A percentile compares a stretch with the other conserved stretches of the same genome.
These are phyloP conservation scores for Brachionus plicatilis DNA, from an alignment of 1,140 invertebrate species.

Conservation along the genomic window DNA sequence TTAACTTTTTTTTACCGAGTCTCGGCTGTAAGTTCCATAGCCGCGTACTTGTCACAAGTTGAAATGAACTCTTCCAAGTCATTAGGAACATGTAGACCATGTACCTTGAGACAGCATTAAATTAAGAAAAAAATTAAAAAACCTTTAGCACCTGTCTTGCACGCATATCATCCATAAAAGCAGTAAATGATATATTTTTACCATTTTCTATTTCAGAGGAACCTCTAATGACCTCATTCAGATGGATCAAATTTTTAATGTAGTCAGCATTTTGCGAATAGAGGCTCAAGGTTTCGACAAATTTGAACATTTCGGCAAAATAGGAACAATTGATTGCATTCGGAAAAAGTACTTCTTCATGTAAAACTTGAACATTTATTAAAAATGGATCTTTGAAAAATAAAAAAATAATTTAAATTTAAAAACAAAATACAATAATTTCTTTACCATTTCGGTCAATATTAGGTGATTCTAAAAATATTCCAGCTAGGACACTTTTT, in stretches of 20 bases:
- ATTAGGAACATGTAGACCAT: slow-evolving; percentile 19
- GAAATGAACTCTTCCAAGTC: neutral
- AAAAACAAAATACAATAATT: neutral
- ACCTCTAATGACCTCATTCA: neutral
- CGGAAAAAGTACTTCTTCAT: slow-evolving; percentile 24
- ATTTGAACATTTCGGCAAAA: slow-evolving; percentile 32
- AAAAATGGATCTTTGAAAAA: slow-evolving; percentile 1
- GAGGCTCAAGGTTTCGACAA: neutral
- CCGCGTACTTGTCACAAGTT: neutral
- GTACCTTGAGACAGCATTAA: neutral
- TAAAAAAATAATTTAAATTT: neutral
- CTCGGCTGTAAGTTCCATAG: slow-evolving; percentile 29
- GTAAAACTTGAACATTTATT: slow-evolving; percentile 7
- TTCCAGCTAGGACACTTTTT: slow-evolving; percentile 5
- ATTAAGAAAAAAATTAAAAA: neutral
- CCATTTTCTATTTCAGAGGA: neutral
- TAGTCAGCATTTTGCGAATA: neutral
- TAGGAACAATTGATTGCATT: slow-evolving; percentile 29
- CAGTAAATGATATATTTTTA: slow-evolving; percentile 13
- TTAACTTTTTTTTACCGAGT: neutral
- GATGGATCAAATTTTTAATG: neutral
- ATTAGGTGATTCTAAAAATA: neutral
- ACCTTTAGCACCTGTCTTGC: neutral
- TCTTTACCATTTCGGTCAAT: neutral
- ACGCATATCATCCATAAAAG: slow-evolving; percentile 24